phyloP scores from a whole-genome alignment of 2,113 vertebrate genomes.

The Hypocryptadius cinnamomeus region DNA sequence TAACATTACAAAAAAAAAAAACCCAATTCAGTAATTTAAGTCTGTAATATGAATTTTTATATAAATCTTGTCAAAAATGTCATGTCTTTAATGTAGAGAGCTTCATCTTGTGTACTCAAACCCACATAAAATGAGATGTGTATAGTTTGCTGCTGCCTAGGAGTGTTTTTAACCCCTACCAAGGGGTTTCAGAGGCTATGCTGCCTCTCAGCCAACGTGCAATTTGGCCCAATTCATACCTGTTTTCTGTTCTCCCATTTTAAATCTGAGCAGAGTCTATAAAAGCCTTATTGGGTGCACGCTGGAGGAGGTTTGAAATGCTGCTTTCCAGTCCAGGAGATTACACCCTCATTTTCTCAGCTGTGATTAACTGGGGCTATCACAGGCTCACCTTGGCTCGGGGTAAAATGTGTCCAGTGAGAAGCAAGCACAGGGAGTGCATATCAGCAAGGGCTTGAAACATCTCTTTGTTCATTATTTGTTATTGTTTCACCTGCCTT shows the following conservation, averaged over 20 bases:
- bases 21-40: neutral
- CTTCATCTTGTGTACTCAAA: neutral
- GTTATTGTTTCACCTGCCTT: constrained; percentile 53
- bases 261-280: neutral
- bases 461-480: constrained; percentile 43
- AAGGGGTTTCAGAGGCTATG: neutral
- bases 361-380: constrained; percentile 20
- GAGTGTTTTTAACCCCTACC: neutral
- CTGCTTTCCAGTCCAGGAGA: neutral
- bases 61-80: neutral
- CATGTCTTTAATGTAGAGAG: neutral
- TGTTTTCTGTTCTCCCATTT: neutral
- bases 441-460: constrained; percentile 30
- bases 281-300: neutral
- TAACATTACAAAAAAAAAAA: neutral
- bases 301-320: neutral
- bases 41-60: neutral
- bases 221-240: neutral
- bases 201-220: neutral
- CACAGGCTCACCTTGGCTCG: neutral
- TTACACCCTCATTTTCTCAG: neutral
- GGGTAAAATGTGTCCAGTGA: constrained; percentile 20
- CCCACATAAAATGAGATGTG: neutral
- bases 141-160: neutral
- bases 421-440: neutral